A percentile compares a stretch with the other conserved stretches of the same genome.
Evolutionary conservation across 2,113 vertebrate species (phyloP).

Genomic region (Myotis lucifugus): DNA sequence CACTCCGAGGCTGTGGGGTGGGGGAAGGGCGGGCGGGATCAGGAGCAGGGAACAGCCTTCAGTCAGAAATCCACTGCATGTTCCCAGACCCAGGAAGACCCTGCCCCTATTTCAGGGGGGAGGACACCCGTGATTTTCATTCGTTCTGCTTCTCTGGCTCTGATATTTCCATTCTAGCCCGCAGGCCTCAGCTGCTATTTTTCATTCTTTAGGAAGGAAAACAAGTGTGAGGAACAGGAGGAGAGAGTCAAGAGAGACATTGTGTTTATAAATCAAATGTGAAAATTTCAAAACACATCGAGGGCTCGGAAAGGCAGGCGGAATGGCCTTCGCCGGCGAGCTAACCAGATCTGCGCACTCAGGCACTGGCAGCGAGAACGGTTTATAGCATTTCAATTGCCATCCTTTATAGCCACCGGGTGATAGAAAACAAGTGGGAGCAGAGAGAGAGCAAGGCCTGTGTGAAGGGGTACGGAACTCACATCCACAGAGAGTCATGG

Average conservation of each 20-base stretch:
- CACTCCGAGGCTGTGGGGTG: neutral
- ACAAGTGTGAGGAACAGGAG: constrained; percentile 39
- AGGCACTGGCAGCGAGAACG: neutral
- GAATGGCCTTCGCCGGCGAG: neutral
- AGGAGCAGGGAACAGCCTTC: neutral
- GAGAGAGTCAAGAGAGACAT: constrained; percentile 54
- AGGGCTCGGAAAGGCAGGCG: constrained; percentile 11
- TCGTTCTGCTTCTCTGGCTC: neutral
- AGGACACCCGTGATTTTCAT: neutral
- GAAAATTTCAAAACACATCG: constrained; percentile 48
- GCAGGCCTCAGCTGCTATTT: neutral
- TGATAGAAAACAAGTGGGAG: neutral
- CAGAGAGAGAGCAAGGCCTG: neutral
- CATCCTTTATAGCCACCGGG: neutral
- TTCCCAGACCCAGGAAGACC: constrained; percentile 33
- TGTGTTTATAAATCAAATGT: constrained; percentile 60
- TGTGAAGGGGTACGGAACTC: neutral
- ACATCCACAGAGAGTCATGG: neutral
- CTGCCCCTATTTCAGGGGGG: neutral
- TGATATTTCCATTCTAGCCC: neutral
- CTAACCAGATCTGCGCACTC: neutral
- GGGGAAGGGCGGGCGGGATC: neutral
- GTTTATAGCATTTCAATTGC: neutral
- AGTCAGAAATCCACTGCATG: constrained; percentile 9
- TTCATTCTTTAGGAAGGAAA: constrained; percentile 42